Evolutionary conservation across 2,888 invertebrate genomes (phyloP).

Genomic region (Chrysomela aeneicollis): DNA sequence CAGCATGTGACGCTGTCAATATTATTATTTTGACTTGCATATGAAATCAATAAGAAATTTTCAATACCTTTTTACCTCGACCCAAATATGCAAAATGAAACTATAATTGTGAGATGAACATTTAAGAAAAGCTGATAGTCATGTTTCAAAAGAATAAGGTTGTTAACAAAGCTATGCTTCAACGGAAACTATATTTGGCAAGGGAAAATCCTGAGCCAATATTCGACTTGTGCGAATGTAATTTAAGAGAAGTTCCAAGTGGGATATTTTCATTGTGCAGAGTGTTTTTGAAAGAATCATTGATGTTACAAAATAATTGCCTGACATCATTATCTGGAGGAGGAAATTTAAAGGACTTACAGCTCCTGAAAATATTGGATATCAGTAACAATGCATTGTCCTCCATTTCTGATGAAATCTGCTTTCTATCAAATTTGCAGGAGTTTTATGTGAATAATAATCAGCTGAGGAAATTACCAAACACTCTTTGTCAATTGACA

Average conservation of each 20-base stretch:
- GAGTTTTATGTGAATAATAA: constrained; percentile 80
- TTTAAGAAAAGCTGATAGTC: neutral
- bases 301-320: constrained; percentile 74
- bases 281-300: constrained; percentile 79
- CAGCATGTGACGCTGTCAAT: too few relatives aligned
- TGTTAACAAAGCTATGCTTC: constrained; percentile 67
- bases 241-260: constrained; percentile 75
- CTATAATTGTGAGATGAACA: neutral
- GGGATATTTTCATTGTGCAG: constrained; percentile 83
- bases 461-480: constrained; percentile 73
- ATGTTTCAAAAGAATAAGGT: constrained; percentile 48
- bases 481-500: constrained; percentile 70
- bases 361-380: constrained; percentile 71
- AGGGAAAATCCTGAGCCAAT: constrained; percentile 82
- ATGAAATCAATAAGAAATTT: too few relatives aligned
- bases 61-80: too few relatives aligned
- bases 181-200: constrained; percentile 70
- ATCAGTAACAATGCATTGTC: constrained; percentile 72
- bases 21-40: too few relatives aligned
- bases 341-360: constrained; percentile 75
- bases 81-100: too few relatives aligned
- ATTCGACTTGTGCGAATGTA: constrained; percentile 83
- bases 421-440: constrained; percentile 71
- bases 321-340: constrained; percentile 75
- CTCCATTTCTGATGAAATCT: constrained; percentile 71